Conservation (phyloP, 2,888 invertebrate genomes). For the Heliconius charithonia region DNA sequence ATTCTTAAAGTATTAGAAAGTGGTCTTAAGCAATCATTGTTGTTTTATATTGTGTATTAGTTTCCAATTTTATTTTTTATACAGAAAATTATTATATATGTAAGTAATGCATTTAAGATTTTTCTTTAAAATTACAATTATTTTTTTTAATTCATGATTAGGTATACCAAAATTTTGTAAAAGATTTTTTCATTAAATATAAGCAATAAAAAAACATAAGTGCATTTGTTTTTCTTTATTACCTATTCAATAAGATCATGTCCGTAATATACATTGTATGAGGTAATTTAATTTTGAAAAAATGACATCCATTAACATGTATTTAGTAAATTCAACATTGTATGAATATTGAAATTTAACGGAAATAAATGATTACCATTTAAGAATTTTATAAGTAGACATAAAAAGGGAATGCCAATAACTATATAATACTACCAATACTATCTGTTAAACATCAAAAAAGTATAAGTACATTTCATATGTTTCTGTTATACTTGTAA, state of each 20-base stretch:
- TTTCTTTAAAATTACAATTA: constrained; percentile 61
- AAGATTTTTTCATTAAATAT: constrained; percentile 77
- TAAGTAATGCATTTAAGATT: constrained; percentile 68
- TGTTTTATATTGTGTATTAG: constrained; percentile 49
- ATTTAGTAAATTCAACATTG: too few species aligned
- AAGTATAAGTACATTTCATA: too few species aligned
- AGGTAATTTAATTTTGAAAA: too few species aligned
- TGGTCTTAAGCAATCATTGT: constrained; percentile 46
- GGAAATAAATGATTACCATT: too few species aligned
- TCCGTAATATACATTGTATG: too few species aligned
- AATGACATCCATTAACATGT: too few species aligned
- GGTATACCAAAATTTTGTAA: constrained; percentile 77
- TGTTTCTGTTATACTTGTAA: too few species aligned
- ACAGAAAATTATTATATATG: constrained; percentile 60
- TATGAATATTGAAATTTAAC: too few species aligned
- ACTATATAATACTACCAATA: too few species aligned
- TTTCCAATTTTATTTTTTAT: constrained; percentile 51
- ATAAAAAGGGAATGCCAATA: too few species aligned
- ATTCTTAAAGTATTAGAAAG: constrained; percentile 47
- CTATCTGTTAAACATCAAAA: too few species aligned
- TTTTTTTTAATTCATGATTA: constrained; percentile 64
- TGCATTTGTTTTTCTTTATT: constrained; percentile 46
- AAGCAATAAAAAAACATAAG: constrained; percentile 55
- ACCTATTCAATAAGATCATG: background rate
- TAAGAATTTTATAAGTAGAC: too few species aligned